These are phyloP conservation scores for Cephus rjabovi DNA, from an alignment of 2,888 invertebrate species.

Conservation along the genomic window DNA sequence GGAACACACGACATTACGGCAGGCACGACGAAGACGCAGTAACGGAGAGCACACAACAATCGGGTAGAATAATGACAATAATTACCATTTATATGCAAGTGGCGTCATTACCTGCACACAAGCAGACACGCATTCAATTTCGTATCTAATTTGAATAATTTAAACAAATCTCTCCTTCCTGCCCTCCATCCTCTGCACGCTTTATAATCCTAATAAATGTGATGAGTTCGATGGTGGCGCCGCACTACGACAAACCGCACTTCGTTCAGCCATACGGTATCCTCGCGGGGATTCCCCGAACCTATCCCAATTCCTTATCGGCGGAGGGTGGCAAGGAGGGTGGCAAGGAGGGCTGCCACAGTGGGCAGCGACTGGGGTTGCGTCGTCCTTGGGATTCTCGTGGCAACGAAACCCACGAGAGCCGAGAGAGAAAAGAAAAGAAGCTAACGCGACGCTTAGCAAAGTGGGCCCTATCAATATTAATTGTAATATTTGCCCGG, in stretches of 20 bases:
- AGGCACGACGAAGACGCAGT: conserved; percentile 4
- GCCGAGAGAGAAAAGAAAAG: neutral
- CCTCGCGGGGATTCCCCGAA: neutral
- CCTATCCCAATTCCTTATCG: neutral
- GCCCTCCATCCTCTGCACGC: conserved; percentile 63
- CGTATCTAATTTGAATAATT: conserved; percentile 66
- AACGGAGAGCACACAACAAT: conserved; percentile 54
- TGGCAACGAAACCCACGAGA: neutral
- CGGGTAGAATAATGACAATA: conserved; percentile 65
- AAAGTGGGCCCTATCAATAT: conserved; percentile 61
- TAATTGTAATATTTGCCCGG: conserved; percentile 58
- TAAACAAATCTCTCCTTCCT: conserved; percentile 66
- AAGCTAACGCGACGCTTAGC: conserved; percentile 16
- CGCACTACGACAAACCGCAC: neutral
- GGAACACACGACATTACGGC: conserved; percentile 62
- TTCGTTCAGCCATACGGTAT: neutral
- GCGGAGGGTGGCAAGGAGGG: neutral
- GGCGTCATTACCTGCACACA: conserved; percentile 66
- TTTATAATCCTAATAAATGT: conserved; percentile 63
- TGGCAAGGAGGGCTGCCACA: neutral
- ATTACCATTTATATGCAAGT: conserved; percentile 67
- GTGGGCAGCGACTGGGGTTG: neutral
- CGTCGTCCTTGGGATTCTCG: neutral
- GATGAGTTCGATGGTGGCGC: conserved; percentile 40
- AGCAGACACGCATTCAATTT: conserved; percentile 66